Base-by-base conservation (phyloP, 2,113 vertebrate genomes). In the Neolamprologus longior region DNA sequence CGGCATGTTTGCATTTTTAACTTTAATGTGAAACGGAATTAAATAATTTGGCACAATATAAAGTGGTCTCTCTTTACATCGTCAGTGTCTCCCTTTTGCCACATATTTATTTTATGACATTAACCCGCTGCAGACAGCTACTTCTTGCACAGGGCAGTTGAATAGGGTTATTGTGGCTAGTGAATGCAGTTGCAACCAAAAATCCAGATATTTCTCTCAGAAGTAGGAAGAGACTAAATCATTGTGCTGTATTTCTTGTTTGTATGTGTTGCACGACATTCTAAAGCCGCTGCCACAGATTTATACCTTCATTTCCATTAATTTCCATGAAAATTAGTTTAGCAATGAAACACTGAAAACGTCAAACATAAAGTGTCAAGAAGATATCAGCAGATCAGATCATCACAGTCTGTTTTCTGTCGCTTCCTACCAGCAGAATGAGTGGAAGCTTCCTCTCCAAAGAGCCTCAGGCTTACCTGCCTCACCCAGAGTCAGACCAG, bases 401-500 rank as follows among this genome's bases (percentile, higher is more conserved):
- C 35, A 15, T 55, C 24, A 9, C 63, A 71, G 13, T 40, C 61
- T 83, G 26, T 21, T 21, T 15, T 84, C 26, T 33, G 78, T 83
- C 31, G 12, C 83, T 55, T 84, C 61, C 54, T n/a, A 61, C 45
- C 12, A 68, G 54, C 45, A 55, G 61, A 84, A 53, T 24, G 85
- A 85, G 86, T 81, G 81, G 88, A 89, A 37, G 82, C 66, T 80
- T 90, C 71, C 63, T 86, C 84, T 78, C 82, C 21, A 79, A 57
- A 79, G 86, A 88, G 84, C 90, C 86, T 57, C 37, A 55, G 90
- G 54, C 91, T 35, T 83, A 84, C 66, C 89, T 68, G 31, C 78
- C 12, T 89, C 7, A 84, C 83, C 80, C 80, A 57, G 82, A 90
- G 86, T 86, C 42, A 82, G 86, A 83, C 82, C 76, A 45, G 68